A percentile compares a stretch with the other conserved stretches of the same genome.
Evolutionary conservation across 2,888 invertebrate genomes (phyloP).

Genomic region (Drosophila buzzatii): DNA sequence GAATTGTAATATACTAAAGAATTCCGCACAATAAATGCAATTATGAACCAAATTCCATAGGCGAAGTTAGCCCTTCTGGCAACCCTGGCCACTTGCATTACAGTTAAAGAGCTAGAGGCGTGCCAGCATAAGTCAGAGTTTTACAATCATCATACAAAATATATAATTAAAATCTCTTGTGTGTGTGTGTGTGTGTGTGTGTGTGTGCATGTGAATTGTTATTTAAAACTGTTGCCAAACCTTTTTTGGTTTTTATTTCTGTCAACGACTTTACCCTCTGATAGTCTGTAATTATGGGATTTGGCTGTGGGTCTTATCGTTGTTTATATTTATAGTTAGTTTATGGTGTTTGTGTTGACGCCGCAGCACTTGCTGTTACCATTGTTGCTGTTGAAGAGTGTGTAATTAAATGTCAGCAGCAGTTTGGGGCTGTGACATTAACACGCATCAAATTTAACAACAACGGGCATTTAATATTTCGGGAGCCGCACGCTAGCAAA

Average conservation of each 20-base stretch:
- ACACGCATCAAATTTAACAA: constrained; percentile 7
- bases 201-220: constrained; percentile 5
- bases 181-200: neutral
- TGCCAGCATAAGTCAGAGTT: constrained; percentile 49
- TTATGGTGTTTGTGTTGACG: constrained; percentile 23
- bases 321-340: constrained; percentile 32
- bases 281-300: constrained; percentile 34
- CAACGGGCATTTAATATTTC: neutral
- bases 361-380: constrained; percentile 9
- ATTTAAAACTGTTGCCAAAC: constrained; percentile 29
- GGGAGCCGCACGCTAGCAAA: constrained; percentile 4
- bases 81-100: constrained; percentile 10
- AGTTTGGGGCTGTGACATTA: constrained; percentile 16
- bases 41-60: constrained; percentile 44
- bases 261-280: constrained; percentile 22
- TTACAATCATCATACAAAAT: constrained; percentile 37
- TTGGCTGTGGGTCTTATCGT: constrained; percentile 6
- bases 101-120: constrained; percentile 14
- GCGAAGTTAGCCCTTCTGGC: constrained; percentile 11
- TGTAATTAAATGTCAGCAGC: constrained; percentile 28
- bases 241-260: constrained; percentile 24
- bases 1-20: constrained; percentile 64
- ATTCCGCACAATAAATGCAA: constrained; percentile 66
- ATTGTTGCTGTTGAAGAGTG: neutral
- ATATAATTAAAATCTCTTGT: constrained; percentile 36